Evolutionary conservation across 1,140 invertebrate species (phyloP).

Genomic region (Centruroides vittatus): DNA sequence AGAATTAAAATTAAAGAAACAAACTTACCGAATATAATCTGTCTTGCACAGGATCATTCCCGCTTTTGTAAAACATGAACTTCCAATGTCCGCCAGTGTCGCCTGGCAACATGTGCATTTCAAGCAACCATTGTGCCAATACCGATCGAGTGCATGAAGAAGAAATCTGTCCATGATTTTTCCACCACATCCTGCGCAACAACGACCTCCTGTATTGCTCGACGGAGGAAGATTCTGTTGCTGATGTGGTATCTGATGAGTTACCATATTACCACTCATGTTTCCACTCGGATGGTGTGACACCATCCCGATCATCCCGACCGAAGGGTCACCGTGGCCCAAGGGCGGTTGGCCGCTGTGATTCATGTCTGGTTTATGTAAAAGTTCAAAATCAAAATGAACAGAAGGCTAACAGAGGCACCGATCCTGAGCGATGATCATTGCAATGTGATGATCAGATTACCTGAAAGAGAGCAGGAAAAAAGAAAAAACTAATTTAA

Average conservation of each 20-base stretch:
- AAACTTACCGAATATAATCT: constrained; percentile 76
- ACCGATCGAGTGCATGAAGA: constrained; percentile 72
- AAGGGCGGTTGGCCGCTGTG: too few species aligned
- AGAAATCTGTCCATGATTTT: constrained; percentile 79
- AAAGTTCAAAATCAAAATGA: too few species aligned
- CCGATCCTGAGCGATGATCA: too few species aligned
- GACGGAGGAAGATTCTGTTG: constrained; percentile 3
- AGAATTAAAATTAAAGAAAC: not conserved
- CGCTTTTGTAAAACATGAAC: constrained; percentile 75
- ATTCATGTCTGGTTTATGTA: too few species aligned
- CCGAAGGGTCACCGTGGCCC: too few species aligned
- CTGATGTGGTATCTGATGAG: constrained; percentile 2
- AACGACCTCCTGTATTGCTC: constrained; percentile 17
- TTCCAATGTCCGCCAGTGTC: constrained; percentile 70
- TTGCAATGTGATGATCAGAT: too few species aligned
- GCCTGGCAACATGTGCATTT: constrained; percentile 79
- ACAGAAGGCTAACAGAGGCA: too few species aligned
- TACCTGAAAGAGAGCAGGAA: too few species aligned
- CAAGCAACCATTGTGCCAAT: constrained; percentile 81
- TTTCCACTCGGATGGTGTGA: constrained; percentile 1
- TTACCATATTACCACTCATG: constrained; percentile 2
- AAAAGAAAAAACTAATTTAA: too few species aligned
- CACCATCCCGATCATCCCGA: constrained; percentile 3
- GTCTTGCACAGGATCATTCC: constrained; percentile 86
- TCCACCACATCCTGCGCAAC: constrained; percentile 41